phyloP scores from a whole-genome alignment of 2,113 vertebrate species.

The Pangasianodon gigas region DNA sequence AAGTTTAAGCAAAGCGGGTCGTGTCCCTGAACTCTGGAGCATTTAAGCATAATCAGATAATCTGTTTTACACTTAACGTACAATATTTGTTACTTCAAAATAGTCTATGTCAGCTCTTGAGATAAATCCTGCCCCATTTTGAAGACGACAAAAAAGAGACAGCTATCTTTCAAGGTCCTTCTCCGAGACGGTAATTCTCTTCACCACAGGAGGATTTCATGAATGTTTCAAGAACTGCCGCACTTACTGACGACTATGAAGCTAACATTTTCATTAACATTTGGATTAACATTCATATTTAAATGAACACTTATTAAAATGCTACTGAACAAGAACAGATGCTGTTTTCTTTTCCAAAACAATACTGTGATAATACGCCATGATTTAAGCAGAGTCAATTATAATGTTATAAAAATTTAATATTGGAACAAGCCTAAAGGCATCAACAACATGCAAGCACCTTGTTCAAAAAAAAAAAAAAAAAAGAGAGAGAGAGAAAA shows the following conservation, averaged over 20 bases:
- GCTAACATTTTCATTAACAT: background rate
- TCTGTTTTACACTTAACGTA: background rate
- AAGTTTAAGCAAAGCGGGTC: background rate
- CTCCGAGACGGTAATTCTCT: background rate
- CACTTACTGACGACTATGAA: background rate
- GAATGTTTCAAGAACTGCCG: slow-evolving; percentile 13
- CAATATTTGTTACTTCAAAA: background rate
- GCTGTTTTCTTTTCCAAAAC: background rate
- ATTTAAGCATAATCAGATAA: background rate
- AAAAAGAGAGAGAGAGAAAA: background rate
- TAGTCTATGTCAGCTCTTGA: background rate
- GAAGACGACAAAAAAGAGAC: background rate
- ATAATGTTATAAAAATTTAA: background rate
- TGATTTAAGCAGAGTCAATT: background rate
- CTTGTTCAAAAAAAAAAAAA: background rate
- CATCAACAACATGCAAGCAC: slow-evolving; percentile 2
- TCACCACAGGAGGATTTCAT: background rate
- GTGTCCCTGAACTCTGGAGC: background rate
- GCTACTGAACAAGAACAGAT: background rate
- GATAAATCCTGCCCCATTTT: background rate
- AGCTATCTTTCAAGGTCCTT: background rate
- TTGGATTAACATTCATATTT: slow-evolving; percentile 1
- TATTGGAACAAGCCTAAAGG: slow-evolving; percentile 7
- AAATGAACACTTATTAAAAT: background rate
- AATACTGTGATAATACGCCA: background rate